Conservation (phyloP, 2,888 invertebrate species). For the Dexiosoma caninum region DNA sequence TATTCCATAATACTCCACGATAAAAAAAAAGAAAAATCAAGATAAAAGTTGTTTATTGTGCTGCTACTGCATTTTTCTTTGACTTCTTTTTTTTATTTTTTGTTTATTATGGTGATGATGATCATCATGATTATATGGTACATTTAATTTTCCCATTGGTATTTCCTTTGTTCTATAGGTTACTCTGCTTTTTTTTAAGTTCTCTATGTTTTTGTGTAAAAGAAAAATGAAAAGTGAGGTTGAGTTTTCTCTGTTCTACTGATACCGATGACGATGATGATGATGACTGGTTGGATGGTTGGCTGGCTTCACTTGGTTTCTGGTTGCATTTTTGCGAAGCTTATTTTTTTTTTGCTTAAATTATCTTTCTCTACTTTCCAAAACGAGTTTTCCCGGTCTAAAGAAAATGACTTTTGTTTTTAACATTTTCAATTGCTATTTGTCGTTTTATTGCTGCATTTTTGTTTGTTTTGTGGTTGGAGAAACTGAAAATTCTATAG, state of each 20-base stretch:
- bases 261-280: conserved; percentile 10
- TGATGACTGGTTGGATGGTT: conserved; percentile 27
- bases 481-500: conserved; percentile 50
- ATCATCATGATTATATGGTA: conserved; percentile 32
- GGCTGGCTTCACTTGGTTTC: conserved; percentile 36
- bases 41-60: not conserved
- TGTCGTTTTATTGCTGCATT: not conserved
- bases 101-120: not conserved
- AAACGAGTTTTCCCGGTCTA: conserved; percentile 46
- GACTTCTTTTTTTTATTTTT: not conserved
- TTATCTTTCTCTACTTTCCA: conserved; percentile 18
- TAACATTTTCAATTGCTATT: conserved; percentile 48
- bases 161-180: conserved; percentile 63
- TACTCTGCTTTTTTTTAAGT: conserved; percentile 60
- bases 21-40: not conserved
- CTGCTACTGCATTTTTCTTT: conserved; percentile 11
- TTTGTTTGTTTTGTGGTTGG: conserved; percentile 1
- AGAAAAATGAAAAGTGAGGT: conserved; percentile 61
- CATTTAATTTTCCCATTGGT: conserved; percentile 58
- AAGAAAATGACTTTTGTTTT: conserved; percentile 62
- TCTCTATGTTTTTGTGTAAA: conserved; percentile 57
- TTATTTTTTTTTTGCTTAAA: not conserved
- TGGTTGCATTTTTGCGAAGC: conserved; percentile 47
- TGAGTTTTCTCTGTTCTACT: conserved; percentile 60
- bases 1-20: conserved; percentile 18